Evolutionary conservation across 2,888 invertebrate species (phyloP).

Genomic region (Mechanitis messenoides): DNA sequence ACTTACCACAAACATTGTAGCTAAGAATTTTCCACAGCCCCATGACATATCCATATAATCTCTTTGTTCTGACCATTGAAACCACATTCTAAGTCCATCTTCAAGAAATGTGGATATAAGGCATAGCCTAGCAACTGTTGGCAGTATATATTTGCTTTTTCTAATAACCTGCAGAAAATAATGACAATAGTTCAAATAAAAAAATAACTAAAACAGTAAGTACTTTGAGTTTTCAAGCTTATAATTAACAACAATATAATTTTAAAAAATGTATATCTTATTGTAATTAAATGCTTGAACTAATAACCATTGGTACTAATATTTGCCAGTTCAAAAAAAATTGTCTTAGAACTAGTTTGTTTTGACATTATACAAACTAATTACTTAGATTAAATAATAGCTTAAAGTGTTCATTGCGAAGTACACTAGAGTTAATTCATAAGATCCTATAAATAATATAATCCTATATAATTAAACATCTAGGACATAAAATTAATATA

Average conservation of each 20-base stretch:
- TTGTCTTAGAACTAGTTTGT: too few species aligned
- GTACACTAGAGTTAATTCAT: too few species aligned
- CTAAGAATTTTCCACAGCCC: slow-evolving; percentile 96
- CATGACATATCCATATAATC: slow-evolving; percentile 99
- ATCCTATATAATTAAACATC: too few species aligned
- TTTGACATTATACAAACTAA: too few species aligned
- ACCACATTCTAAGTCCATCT: slow-evolving; percentile 99
- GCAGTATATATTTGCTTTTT: slow-evolving; percentile 93
- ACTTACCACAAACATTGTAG: slow-evolving; percentile 93
- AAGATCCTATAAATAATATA: too few species aligned
- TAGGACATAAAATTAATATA: too few species aligned
- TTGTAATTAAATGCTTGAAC: too few species aligned
- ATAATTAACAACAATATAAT: too few species aligned
- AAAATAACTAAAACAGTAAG: not conserved
- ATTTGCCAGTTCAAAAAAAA: too few species aligned
- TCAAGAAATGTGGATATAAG: slow-evolving; percentile 99
- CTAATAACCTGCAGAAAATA: slow-evolving; percentile 84
- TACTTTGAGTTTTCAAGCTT: not conserved
- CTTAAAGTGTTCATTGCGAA: too few species aligned
- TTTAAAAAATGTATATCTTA: not conserved
- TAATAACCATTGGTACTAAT: too few species aligned
- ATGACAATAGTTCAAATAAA: not conserved
- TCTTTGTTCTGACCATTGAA: slow-evolving; percentile 97
- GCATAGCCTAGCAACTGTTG: slow-evolving; percentile 96
- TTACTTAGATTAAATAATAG: too few species aligned